A percentile compares a stretch with the other conserved stretches of the same genome.
phyloP scores from a whole-genome alignment of 1,140 invertebrate species.

The Rhopalosiphum maidis region DNA sequence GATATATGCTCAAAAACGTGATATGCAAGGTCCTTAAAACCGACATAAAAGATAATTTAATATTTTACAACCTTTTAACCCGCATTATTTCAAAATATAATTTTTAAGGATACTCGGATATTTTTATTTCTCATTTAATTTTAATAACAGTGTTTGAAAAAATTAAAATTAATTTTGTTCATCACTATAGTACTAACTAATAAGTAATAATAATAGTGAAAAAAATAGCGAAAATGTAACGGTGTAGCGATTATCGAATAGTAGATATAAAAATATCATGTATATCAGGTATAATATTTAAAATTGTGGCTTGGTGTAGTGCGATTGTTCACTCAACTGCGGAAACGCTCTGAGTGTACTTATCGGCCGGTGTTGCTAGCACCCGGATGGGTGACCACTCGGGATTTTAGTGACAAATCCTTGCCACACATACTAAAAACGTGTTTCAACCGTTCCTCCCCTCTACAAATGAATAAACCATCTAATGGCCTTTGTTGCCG shows the following conservation, averaged over 20 bases:
- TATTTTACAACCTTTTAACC: background rate
- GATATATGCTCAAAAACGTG: background rate
- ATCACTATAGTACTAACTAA: background rate
- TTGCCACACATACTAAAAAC: too few species aligned
- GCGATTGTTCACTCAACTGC: too few species aligned
- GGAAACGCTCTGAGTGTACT: too few species aligned
- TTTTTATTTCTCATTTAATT: background rate
- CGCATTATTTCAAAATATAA: background rate
- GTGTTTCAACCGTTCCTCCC: too few species aligned
- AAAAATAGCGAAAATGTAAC: background rate
- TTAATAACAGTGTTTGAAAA: background rate
- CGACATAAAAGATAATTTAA: background rate
- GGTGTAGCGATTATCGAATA: background rate
- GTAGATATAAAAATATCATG: background rate
- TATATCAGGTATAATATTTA: background rate
- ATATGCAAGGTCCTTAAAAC: background rate
- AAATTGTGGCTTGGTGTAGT: too few species aligned
- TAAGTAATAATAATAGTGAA: background rate
- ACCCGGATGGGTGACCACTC: too few species aligned
- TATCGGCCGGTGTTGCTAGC: too few species aligned
- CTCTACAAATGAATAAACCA: too few species aligned
- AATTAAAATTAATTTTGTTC: background rate
- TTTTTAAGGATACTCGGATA: background rate
- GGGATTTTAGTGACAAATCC: too few species aligned
- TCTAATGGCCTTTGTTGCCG: too few species aligned